phyloP scores from a whole-genome alignment of 2,113 vertebrate species.

The Climacteris rufus region DNA sequence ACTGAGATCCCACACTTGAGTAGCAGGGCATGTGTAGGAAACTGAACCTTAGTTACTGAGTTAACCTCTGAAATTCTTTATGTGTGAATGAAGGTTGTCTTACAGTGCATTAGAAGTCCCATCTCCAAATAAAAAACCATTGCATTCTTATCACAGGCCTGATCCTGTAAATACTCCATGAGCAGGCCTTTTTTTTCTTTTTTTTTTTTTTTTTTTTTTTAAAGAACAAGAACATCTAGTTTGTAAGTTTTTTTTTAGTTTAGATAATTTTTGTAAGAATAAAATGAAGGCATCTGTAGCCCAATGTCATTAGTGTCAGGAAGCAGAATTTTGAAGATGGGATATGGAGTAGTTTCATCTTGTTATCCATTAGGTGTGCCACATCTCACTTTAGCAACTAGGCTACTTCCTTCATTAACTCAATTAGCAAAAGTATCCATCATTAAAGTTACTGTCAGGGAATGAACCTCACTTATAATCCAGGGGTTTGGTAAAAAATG shows the following conservation, averaged over 20 bases:
- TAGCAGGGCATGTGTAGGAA: neutral
- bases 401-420: neutral
- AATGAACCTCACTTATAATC: neutral
- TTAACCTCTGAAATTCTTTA: slow-evolving; percentile 36
- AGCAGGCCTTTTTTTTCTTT: neutral
- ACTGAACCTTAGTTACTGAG: slow-evolving; percentile 25
- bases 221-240: neutral
- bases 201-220: neutral
- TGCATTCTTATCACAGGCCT: neutral
- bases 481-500: neutral
- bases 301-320: neutral
- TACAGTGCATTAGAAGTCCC: neutral
- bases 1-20: neutral
- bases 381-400: neutral
- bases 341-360: neutral
- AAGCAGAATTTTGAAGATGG: neutral
- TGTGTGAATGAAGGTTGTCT: slow-evolving; percentile 4
- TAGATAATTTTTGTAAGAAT: neutral
- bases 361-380: neutral
- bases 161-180: neutral
- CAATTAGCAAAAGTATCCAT: neutral
- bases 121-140: neutral
- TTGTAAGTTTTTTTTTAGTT: neutral
- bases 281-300: neutral
- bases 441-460: neutral